A percentile compares a stretch with the other conserved stretches of the same genome.
Evolutionary conservation across 2,888 invertebrate species (phyloP).

Genomic region (Leptarthrus brevirostris): DNA sequence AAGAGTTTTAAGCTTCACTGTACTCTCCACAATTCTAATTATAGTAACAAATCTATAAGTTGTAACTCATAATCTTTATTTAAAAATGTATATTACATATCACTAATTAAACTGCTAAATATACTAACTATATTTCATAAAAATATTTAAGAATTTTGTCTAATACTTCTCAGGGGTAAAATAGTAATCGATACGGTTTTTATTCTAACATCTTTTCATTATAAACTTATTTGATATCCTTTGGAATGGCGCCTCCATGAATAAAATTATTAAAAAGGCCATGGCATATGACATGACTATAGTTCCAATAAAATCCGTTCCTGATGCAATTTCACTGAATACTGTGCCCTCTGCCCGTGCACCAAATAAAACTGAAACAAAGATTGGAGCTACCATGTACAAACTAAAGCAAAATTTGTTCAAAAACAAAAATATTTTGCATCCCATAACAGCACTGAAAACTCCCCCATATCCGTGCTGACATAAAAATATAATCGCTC

Average conservation of each 20-base stretch:
- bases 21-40: too few species aligned
- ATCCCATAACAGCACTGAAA: constrained; percentile 57
- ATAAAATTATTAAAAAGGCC: constrained; percentile 56
- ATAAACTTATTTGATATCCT: constrained; percentile 57
- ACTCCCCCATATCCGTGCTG: constrained; percentile 59
- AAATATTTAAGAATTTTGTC: too few species aligned
- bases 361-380: constrained; percentile 58
- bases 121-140: too few species aligned
- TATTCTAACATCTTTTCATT: constrained; percentile 29
- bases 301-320: constrained; percentile 58
- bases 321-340: constrained; percentile 59
- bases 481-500: constrained; percentile 59
- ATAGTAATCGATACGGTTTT: too few species aligned
- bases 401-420: constrained; percentile 61
- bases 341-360: constrained; percentile 58
- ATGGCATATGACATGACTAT: constrained; percentile 56
- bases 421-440: constrained; percentile 58
- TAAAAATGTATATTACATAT: too few species aligned
- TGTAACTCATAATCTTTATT: too few species aligned
- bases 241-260: constrained; percentile 60
- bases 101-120: too few species aligned
- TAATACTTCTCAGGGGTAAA: too few species aligned
- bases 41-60: too few species aligned
- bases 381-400: constrained; percentile 61
- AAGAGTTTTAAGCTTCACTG: too few species aligned